Conservation (phyloP, 2,113 vertebrate genomes). For the Rhinolophus sinicus region DNA sequence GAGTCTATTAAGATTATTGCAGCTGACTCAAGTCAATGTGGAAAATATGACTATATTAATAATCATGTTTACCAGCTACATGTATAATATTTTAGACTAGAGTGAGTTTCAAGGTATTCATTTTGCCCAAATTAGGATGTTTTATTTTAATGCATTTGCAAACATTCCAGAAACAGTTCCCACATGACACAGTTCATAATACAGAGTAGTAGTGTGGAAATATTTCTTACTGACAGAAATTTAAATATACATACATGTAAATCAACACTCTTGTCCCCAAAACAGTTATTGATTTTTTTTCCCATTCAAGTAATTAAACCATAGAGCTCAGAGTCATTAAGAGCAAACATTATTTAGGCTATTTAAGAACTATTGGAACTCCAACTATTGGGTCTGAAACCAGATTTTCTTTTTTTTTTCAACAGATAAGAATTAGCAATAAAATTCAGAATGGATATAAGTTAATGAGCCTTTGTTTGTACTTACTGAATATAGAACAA, state of each 20-base stretch:
- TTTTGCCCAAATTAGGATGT: neutral
- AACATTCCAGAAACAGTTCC: neutral
- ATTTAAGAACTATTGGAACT: neutral
- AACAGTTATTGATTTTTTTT: neutral
- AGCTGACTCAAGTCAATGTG: neutral
- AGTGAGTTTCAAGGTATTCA: neutral
- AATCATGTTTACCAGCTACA: neutral
- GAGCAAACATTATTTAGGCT: neutral
- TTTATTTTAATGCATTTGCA: constrained; percentile 33
- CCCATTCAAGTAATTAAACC: constrained; percentile 19
- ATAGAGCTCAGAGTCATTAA: neutral
- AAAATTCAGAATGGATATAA: neutral
- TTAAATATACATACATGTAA: neutral
- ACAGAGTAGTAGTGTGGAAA: neutral
- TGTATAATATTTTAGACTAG: neutral
- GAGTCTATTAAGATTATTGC: neutral
- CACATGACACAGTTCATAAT: neutral
- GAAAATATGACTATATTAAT: constrained; percentile 40
- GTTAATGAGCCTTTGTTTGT: neutral
- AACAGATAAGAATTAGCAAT: neutral
- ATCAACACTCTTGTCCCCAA: neutral
- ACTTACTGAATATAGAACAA: neutral
- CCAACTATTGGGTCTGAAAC: neutral
- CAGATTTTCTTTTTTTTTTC: constrained; percentile 4
- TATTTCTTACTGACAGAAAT: constrained; percentile 40